phyloP scores from a whole-genome alignment of 2,797 vertebrate genomes.

The Ctenochaetus hawaiiensis region DNA sequence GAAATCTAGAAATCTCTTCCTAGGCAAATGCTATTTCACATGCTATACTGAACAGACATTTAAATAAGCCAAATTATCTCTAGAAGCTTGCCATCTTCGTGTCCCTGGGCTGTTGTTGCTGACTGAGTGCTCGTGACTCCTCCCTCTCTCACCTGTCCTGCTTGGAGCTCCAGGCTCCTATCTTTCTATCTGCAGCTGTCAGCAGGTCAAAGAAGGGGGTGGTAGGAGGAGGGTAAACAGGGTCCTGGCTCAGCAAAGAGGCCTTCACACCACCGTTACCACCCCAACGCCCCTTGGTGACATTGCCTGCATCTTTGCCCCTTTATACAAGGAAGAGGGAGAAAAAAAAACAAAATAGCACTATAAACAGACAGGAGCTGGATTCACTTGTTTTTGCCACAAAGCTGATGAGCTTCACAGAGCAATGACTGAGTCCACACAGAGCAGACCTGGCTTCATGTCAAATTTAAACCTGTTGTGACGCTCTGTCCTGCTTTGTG shows the following conservation, averaged over 20 bases:
- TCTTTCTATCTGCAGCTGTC: conserved; percentile 87
- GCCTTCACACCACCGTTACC: conserved; percentile 33
- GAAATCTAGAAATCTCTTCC: conserved; percentile 8
- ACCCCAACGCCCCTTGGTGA: conserved; percentile 43
- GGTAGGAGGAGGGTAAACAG: conserved; percentile 74
- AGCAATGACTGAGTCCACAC: conserved; percentile 9
- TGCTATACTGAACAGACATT: conserved; percentile 34
- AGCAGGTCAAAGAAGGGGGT: conserved; percentile 80
- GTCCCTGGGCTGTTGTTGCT: conserved; percentile 72
- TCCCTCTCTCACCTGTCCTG: conserved; percentile 81
- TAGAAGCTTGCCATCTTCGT: conserved; percentile 58
- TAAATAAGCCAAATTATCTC: conserved; percentile 35
- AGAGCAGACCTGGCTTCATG: conserved; percentile 27
- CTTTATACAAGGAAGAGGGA: conserved; percentile 7
- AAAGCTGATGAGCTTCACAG: conserved; percentile 16
- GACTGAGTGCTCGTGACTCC: conserved; percentile 70
- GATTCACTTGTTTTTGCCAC: conserved; percentile 42
- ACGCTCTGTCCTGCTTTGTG: conserved; percentile 32
- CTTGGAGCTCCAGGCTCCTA: conserved; percentile 80
- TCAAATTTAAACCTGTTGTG: conserved; percentile 47
- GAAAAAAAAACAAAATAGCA: conserved; percentile 11
- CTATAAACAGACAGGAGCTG: conserved; percentile 11
- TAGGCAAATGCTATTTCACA: not conserved
- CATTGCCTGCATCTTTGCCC: conserved; percentile 50
- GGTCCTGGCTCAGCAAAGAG: conserved; percentile 79